Evolutionary conservation across 2,797 vertebrate species (phyloP).

Genomic region (Chrysolophus pictus): DNA sequence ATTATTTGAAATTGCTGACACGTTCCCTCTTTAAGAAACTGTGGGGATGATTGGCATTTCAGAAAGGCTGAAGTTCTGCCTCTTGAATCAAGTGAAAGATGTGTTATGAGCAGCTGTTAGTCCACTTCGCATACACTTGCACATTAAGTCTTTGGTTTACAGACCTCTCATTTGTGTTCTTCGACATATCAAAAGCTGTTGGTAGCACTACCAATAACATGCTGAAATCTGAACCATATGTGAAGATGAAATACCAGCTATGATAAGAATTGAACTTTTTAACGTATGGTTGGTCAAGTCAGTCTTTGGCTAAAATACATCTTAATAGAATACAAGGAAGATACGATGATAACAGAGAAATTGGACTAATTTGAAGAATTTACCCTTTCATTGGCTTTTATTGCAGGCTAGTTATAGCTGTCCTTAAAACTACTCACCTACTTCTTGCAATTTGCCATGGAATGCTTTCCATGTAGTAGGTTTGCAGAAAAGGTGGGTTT

Average conservation of each 20-base stretch:
- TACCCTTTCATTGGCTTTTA: not conserved
- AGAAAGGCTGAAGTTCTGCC: slow-evolving; percentile 14
- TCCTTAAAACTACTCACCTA: not conserved
- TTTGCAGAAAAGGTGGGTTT: not conserved
- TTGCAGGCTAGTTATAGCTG: not conserved
- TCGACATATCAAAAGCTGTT: slow-evolving; percentile 10
- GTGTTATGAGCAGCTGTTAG: slow-evolving; percentile 11
- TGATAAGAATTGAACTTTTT: not conserved
- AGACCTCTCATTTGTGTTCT: not conserved
- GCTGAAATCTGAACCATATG: not conserved
- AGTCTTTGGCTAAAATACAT: not conserved
- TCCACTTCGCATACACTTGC: not conserved
- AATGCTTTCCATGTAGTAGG: not conserved
- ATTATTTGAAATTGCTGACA: not conserved
- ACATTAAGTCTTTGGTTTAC: not conserved
- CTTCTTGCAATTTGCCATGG: not conserved
- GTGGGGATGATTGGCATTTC: slow-evolving; percentile 1
- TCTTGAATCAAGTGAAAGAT: not conserved
- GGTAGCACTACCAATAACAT: not conserved
- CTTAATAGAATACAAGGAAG: not conserved
- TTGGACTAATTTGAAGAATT: not conserved
- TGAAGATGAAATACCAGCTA: not conserved
- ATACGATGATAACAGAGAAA: accelerated
- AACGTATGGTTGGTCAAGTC: not conserved
- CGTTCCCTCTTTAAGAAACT: not conserved